Base-by-base conservation (phyloP, 2,113 vertebrate species). In the Bujurquina vittata region DNA sequence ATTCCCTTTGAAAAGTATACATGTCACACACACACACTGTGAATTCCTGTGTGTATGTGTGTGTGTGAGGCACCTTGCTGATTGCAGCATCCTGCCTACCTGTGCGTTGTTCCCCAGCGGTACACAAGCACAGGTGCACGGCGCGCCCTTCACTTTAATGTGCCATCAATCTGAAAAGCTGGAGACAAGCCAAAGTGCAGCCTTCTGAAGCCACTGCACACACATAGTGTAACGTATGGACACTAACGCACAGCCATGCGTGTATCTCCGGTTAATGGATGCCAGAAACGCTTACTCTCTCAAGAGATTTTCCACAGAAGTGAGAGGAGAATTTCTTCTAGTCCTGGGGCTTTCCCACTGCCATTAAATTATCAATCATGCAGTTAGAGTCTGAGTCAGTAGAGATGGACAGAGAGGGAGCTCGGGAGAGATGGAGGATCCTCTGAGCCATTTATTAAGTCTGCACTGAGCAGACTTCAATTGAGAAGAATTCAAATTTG, bases 91-190 rank as follows among this genome's bases (percentile, higher is more conserved):
- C 86, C 60, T 23, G 67, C 74, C 86, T 84, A 87, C 81, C 84
- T 81, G 75, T 75, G 63, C 55, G 84, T 61, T 49, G 75, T 40
- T 86, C 77, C 83, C 74, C 58, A 23, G 87, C 79, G 84, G 73
- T 77, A 80, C 77, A 77, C 79, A 58, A 84, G 78, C 88, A 89
- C 87, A 92, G 89, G 92, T 92, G 92, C 73, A 58, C 90, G 90
- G 92, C 61, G 23, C 26, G 92, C 91, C 92, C 92, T 94, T 95
- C 92, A 91, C 87, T 93, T 87, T 86, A 89, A 89, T 87, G 76
- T 85, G 84, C 83, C 86, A 91, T 93, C 90, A 90, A 88, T 93
- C 91, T 92, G 87, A 37, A 18, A 52, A 77, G 40, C 80, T 91
- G 88, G 85, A 90, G 67, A 60, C 60, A 43, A 78, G 90, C 87